Conservation (phyloP, 2,797 vertebrate genomes). For the Danio albolineatus region DNA sequence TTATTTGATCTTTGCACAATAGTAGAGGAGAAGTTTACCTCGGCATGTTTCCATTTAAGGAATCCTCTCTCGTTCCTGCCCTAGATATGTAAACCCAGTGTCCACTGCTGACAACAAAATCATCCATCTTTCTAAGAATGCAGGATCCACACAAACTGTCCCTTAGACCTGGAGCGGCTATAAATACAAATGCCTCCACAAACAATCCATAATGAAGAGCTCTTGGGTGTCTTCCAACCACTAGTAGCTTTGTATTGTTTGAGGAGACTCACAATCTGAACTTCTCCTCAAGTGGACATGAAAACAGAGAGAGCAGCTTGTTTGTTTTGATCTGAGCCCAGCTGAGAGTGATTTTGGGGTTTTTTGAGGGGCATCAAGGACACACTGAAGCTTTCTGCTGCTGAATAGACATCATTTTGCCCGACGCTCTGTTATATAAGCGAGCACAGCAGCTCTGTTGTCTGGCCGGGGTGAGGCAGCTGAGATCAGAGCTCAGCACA, state of each 20-base stretch:
- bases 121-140: conserved; percentile 48
- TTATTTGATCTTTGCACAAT: conserved; percentile 4
- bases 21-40: conserved; percentile 22
- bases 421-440: neutral
- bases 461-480: neutral
- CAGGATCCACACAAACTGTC: conserved; percentile 1
- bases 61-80: conserved; percentile 12
- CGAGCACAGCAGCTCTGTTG: conserved; percentile 19
- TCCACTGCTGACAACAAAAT: conserved; percentile 30
- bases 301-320: neutral
- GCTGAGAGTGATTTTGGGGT: conserved; percentile 8
- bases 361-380: conserved; percentile 2
- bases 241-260: conserved; percentile 26
- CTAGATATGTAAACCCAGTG: conserved; percentile 54
- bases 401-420: conserved; percentile 10
- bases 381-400: conserved; percentile 11
- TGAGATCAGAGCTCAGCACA: conserved; percentile 15
- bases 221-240: neutral
- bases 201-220: conserved; percentile 19
- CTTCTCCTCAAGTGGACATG: neutral
- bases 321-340: neutral
- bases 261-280: neutral
- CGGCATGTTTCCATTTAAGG: conserved; percentile 57
- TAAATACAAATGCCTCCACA: conserved; percentile 11
- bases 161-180: conserved; percentile 18